Percentiles rank a stretch among this genome's conserved stretches.
phyloP scores from a whole-genome alignment of 2,113 vertebrate species.

The Tretioscincus oriximinensis region DNA sequence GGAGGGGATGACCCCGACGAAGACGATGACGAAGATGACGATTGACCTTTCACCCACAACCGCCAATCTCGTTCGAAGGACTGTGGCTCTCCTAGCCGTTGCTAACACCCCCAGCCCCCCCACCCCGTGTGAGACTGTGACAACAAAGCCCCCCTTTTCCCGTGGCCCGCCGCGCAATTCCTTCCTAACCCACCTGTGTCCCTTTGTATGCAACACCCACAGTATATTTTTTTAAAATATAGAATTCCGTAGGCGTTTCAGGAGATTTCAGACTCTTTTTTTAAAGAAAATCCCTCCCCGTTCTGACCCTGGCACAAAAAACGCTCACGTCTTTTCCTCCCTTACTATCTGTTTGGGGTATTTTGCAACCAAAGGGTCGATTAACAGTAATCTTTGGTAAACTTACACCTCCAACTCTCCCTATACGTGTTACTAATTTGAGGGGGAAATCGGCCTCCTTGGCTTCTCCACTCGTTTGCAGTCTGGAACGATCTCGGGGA shows the following conservation, averaged over 20 bases:
- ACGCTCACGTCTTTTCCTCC: conserved; percentile 46
- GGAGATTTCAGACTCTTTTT: conserved; percentile 45
- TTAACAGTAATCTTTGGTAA: conserved; percentile 54
- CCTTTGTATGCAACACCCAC: conserved; percentile 68
- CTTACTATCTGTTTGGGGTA: not conserved
- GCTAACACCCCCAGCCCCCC: not conserved
- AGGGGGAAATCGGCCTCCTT: too few relatives aligned
- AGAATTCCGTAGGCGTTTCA: conserved; percentile 64
- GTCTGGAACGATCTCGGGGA: too few relatives aligned
- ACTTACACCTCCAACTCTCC: not conserved
- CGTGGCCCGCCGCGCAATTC: not conserved
- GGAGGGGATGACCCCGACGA: conserved; percentile 60
- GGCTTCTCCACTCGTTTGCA: too few relatives aligned
- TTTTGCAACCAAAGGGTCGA: conserved; percentile 68
- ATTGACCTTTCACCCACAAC: conserved; percentile 39
- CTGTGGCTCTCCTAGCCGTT: conserved; percentile 62
- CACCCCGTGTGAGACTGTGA: conserved; percentile 65
- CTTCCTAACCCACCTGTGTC: not conserved
- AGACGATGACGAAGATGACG: conserved; percentile 53
- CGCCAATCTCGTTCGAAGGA: conserved; percentile 64
- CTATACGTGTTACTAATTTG: too few relatives aligned
- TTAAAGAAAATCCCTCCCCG: not conserved
- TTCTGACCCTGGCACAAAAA: conserved; percentile 40
- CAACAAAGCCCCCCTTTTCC: conserved; percentile 44
- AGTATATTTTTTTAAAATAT: conserved; percentile 73